phyloP scores from a whole-genome alignment of 2,888 invertebrate genomes.

The Atrina japonica region DNA sequence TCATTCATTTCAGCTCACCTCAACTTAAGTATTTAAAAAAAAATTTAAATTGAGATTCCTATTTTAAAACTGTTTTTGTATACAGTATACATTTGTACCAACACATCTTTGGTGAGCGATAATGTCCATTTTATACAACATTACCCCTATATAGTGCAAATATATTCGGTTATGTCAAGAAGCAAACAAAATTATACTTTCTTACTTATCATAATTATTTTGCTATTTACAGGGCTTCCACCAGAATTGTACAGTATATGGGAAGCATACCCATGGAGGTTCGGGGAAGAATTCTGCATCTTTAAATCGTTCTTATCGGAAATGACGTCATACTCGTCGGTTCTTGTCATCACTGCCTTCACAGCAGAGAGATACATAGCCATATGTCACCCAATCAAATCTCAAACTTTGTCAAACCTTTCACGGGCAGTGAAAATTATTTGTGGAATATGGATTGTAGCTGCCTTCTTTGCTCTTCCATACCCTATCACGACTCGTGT shows the following conservation, averaged over 20 bases:
- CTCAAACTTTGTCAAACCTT: slow-evolving; percentile 91
- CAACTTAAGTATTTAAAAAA: too few species aligned
- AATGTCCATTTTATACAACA: too few species aligned
- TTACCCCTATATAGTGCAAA: too few species aligned
- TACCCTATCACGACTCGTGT: slow-evolving; percentile 74
- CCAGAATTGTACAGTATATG: slow-evolving; percentile 82
- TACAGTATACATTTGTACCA: too few species aligned
- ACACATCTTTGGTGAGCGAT: too few species aligned
- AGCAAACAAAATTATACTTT: too few species aligned
- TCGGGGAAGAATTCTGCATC: slow-evolving; percentile 81
- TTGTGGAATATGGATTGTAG: slow-evolving; percentile 90
- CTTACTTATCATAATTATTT: too few species aligned
- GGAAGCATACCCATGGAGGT: slow-evolving; percentile 81
- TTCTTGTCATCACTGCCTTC: slow-evolving; percentile 95
- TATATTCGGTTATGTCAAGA: too few species aligned
- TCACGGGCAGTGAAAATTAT: slow-evolving; percentile 90
- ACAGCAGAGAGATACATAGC: slow-evolving; percentile 94
- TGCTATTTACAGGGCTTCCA: slow-evolving; percentile 81
- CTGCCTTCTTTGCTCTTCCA: slow-evolving; percentile 86
- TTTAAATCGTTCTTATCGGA: slow-evolving; percentile 81
- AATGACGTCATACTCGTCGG: slow-evolving; percentile 92
- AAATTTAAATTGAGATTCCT: too few species aligned
- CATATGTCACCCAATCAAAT: slow-evolving; percentile 93
- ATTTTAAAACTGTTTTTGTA: too few species aligned
- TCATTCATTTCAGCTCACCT: too few species aligned